These are phyloP conservation scores for Acanthochromis polyacanthus DNA, from an alignment of 2,113 vertebrate genomes.

Conservation along the genomic window DNA sequence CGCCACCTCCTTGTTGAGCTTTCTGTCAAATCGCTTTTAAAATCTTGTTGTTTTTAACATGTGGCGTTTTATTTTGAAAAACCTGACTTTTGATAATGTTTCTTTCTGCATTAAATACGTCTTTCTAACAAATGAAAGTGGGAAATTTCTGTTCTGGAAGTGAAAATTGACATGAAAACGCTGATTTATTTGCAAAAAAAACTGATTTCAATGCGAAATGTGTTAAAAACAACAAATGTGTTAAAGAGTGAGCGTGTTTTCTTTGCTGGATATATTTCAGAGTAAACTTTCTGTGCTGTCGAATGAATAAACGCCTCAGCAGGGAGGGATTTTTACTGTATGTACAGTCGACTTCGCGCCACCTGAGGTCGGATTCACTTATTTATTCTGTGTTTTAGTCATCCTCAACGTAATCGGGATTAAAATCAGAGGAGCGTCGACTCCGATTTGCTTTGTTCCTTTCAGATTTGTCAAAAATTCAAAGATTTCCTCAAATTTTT, in stretches of 20 bases:
- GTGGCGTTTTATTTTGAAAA: neutral
- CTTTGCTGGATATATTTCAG: neutral
- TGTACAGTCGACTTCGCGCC: constrained; percentile 41
- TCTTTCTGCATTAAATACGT: neutral
- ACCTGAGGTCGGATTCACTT: constrained; percentile 35
- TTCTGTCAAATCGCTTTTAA: constrained; percentile 19
- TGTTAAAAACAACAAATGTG: constrained; percentile 33
- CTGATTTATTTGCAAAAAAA: neutral
- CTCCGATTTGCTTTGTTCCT: neutral
- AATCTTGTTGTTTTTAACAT: constrained; percentile 43
- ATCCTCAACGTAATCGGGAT: constrained; percentile 19
- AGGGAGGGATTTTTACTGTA: constrained; percentile 49
- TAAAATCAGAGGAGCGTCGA: neutral
- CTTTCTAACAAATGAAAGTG: too few species aligned
- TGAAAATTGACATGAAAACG: neutral
- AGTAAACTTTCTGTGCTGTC: neutral
- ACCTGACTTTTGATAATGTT: neutral
- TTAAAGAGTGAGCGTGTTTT: constrained; percentile 11
- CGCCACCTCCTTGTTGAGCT: neutral
- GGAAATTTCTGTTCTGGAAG: too few species aligned
- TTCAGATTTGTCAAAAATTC: constrained; percentile 3
- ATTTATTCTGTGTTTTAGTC: constrained; percentile 52
- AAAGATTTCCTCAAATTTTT: neutral
- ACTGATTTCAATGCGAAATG: neutral
- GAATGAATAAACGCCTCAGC: constrained; percentile 20